phyloP scores from a whole-genome alignment of 2,113 vertebrate species.

The Periophthalmodon schlosseri region DNA sequence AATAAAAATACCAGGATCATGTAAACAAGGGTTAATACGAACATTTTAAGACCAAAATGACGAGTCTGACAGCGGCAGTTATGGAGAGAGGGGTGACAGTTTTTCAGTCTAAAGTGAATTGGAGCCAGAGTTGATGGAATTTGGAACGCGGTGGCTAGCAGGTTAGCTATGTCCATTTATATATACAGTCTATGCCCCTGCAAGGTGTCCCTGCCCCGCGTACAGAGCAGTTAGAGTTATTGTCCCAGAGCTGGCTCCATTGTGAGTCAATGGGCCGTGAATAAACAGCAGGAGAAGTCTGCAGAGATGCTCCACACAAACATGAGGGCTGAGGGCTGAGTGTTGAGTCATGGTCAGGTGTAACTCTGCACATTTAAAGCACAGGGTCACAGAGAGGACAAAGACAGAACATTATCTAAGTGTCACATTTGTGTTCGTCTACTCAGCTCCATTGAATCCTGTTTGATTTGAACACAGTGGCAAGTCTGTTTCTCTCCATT shows the following conservation, averaged over 20 bases:
- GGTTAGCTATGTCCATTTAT: too few relatives aligned
- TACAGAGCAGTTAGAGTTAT: neutral
- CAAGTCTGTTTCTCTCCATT: too few relatives aligned
- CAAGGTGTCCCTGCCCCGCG: neutral
- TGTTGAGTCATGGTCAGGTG: constrained; percentile 2
- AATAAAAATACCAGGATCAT: too few relatives aligned
- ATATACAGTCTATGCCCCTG: too few relatives aligned
- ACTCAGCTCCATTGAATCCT: neutral
- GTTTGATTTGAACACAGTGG: constrained; percentile 4
- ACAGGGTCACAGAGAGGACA: constrained; percentile 10
- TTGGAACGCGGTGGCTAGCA: too few relatives aligned
- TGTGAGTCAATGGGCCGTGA: constrained; percentile 45
- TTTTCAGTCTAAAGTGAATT: too few relatives aligned
- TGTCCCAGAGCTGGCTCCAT: constrained; percentile 37
- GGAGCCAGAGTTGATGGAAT: too few relatives aligned
- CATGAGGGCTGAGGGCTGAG: constrained; percentile 36
- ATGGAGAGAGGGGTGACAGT: too few relatives aligned
- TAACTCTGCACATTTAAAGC: constrained; percentile 10
- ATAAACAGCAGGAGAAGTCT: constrained; percentile 47
- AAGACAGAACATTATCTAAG: neutral
- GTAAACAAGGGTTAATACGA: too few relatives aligned
- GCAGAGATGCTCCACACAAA: constrained; percentile 50
- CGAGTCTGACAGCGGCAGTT: too few relatives aligned
- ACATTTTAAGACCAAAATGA: too few relatives aligned
- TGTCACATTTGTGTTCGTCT: neutral